A percentile compares a stretch with the other conserved stretches of the same genome.
Evolutionary conservation across 2,113 vertebrate species (phyloP).

Genomic region (Romanogobio albipinnatus): DNA sequence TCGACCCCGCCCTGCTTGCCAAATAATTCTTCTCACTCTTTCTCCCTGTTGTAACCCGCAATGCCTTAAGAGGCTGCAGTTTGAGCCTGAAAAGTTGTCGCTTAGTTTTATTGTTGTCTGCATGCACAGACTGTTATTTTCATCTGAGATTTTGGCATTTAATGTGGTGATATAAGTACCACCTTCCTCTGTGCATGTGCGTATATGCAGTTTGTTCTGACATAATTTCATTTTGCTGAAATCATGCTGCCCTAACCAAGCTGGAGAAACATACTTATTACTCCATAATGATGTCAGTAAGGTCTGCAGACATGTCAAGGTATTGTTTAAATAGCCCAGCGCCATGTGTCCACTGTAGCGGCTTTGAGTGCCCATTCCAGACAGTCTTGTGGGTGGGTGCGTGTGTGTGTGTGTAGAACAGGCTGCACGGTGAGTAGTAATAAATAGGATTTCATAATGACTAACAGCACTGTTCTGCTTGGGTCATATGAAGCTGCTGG

Average conservation of each 20-base stretch:
- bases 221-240: slow-evolving; percentile 27
- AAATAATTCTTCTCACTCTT: background rate
- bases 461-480: slow-evolving; percentile 47
- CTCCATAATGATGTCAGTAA: slow-evolving; percentile 10
- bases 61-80: background rate
- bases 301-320: slow-evolving; percentile 9
- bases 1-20: no score
- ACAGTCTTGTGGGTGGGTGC: slow-evolving; percentile 21
- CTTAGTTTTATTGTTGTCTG: slow-evolving; percentile 16
- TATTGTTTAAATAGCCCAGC: slow-evolving; percentile 21
- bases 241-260: slow-evolving; percentile 8
- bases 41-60: background rate
- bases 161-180: background rate
- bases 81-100: background rate
- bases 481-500: slow-evolving; percentile 35
- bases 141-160: background rate
- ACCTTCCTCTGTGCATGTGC: background rate
- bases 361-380: slow-evolving; percentile 16
- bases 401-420: slow-evolving; percentile 2
- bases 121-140: background rate
- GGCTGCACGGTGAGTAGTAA: slow-evolving; percentile 35
- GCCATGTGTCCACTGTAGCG: background rate
- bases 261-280: slow-evolving; percentile 18
- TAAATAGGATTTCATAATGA: slow-evolving; percentile 52
- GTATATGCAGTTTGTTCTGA: background rate